A percentile compares a stretch with the other conserved stretches of the same genome.
phyloP scores from a whole-genome alignment of 2,113 vertebrate genomes.

The Corythornis madagascariensis region DNA sequence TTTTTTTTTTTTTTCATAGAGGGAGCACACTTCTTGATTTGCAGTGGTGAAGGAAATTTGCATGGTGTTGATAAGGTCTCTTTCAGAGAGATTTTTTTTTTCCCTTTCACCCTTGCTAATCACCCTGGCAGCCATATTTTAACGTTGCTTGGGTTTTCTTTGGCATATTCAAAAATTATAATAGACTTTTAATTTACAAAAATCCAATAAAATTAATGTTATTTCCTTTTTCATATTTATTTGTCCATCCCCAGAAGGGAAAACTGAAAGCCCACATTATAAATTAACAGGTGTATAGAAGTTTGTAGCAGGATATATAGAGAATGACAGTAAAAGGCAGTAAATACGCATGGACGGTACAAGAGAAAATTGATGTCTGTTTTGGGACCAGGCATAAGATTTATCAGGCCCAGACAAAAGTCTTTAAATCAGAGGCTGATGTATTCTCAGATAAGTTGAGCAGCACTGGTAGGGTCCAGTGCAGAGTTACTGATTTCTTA shows the following conservation, averaged over 20 bases:
- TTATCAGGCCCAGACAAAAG: neutral
- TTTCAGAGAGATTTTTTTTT: neutral
- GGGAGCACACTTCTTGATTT: neutral
- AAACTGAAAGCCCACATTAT: neutral
- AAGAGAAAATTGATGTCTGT: conserved; percentile 19
- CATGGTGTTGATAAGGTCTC: neutral
- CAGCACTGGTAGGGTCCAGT: neutral
- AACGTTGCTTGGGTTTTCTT: neutral
- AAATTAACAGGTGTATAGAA: neutral
- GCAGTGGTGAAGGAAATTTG: neutral
- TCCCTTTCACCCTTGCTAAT: neutral
- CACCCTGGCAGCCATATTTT: neutral
- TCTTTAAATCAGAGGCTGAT: conserved; percentile 27
- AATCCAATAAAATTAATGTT: neutral
- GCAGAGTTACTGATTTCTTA: neutral
- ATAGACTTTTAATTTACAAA: neutral
- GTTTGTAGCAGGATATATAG: neutral
- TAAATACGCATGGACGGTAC: neutral
- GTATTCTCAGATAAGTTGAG: neutral
- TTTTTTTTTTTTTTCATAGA: neutral
- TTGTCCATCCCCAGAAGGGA: neutral
- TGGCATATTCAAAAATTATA: neutral
- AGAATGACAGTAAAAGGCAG: neutral
- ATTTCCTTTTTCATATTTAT: neutral
- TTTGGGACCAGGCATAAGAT: conserved; percentile 7